Conservation (phyloP, 2,797 vertebrate species). For the Enteromius unitaeniatus region DNA sequence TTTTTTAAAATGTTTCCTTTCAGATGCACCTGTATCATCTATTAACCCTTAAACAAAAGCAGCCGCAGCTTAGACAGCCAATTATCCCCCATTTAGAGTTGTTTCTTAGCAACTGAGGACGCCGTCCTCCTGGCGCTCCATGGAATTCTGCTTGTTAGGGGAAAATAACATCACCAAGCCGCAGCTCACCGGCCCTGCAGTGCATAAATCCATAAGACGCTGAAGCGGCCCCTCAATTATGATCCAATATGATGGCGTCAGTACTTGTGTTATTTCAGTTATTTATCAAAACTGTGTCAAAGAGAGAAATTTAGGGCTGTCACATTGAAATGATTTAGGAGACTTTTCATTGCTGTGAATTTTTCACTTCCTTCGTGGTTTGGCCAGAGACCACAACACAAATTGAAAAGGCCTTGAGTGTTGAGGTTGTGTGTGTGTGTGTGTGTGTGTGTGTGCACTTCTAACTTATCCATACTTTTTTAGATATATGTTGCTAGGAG, state of each 20-base stretch:
- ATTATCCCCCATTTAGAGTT: slow-evolving; percentile 35
- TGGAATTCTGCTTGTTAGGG: slow-evolving; percentile 30
- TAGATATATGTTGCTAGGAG: neutral
- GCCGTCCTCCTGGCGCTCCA: slow-evolving; percentile 9
- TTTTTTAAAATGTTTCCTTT: slow-evolving; percentile 5
- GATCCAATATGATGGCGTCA: slow-evolving; percentile 4
- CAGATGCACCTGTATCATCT: slow-evolving; percentile 3
- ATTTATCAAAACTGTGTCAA: slow-evolving; percentile 29
- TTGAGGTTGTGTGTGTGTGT: too few species aligned
- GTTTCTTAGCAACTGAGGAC: slow-evolving; percentile 60
- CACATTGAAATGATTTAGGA: slow-evolving; percentile 28
- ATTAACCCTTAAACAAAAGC: slow-evolving; percentile 33
- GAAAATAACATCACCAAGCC: slow-evolving; percentile 51
- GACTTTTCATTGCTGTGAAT: slow-evolving; percentile 20
- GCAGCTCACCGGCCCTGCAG: neutral
- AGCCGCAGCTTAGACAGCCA: slow-evolving; percentile 47
- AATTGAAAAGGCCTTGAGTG: neutral
- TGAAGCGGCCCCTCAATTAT: slow-evolving; percentile 11
- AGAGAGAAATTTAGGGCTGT: slow-evolving; percentile 30
- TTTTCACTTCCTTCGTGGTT: slow-evolving; percentile 21
- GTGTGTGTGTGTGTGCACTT: neutral
- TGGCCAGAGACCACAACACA: slow-evolving; percentile 16
- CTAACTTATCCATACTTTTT: neutral
- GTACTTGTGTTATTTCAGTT: slow-evolving; percentile 16
- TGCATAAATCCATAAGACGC: slow-evolving; percentile 22